Conservation (phyloP, 2,888 invertebrate species). For the Rhamphomyia laevipes region DNA sequence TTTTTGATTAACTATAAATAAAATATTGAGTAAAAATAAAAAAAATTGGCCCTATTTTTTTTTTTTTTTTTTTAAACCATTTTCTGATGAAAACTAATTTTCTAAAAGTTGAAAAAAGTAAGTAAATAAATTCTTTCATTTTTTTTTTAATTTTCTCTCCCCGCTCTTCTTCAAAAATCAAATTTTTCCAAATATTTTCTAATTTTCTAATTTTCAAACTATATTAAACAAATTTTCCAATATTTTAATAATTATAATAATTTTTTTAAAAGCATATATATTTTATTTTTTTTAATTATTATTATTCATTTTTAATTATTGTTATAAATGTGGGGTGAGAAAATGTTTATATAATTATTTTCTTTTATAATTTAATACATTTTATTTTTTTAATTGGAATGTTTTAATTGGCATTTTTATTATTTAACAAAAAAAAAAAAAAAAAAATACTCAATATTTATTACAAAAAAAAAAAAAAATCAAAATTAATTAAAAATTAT, state of each 20-base stretch:
- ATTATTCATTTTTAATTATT: slow-evolving; percentile 1
- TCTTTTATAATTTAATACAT: not conserved
- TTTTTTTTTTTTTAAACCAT: no score
- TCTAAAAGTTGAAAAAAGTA: no score
- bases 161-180: not conserved
- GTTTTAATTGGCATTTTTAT: not conserved
- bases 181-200: not conserved
- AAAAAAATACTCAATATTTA: slow-evolving; percentile 11
- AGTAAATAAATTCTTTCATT: no score
- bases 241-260: not conserved
- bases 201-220: no score
- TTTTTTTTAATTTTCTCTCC: not conserved
- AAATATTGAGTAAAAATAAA: no score
- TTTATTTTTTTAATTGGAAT: not conserved
- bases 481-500: slow-evolving; percentile 9
- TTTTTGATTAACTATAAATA: no score
- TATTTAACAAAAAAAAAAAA: not conserved
- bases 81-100: no score
- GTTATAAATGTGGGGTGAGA: slow-evolving; percentile 14
- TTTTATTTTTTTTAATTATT: slow-evolving; percentile 3
- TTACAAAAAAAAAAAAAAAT: slow-evolving; percentile 3
- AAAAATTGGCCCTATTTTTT: no score
- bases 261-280: not conserved
- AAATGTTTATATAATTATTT: slow-evolving; percentile 10
- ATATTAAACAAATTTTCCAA: not conserved